phyloP scores from a whole-genome alignment of 2,888 invertebrate species.

The Meganola albula region DNA sequence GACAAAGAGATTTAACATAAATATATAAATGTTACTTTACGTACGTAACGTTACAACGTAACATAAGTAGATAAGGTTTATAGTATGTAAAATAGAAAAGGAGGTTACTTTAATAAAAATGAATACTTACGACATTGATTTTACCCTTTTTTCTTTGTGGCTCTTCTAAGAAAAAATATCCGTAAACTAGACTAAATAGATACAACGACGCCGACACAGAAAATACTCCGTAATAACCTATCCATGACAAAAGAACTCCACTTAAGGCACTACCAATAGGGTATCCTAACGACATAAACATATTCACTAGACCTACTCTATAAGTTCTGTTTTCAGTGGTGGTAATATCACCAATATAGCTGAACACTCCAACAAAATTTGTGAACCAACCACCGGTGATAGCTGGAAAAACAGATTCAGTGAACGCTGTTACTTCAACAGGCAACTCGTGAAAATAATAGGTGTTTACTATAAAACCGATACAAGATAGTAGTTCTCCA shows the following conservation, averaged over 20 bases:
- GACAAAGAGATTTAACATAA: too few relatives aligned
- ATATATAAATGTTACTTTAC: too few relatives aligned
- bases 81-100: too few relatives aligned
- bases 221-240: constrained; percentile 90
- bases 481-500: constrained; percentile 86
- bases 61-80: too few relatives aligned
- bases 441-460: constrained; percentile 87
- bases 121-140: constrained; percentile 41
- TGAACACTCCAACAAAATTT: constrained; percentile 91
- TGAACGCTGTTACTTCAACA: constrained; percentile 86
- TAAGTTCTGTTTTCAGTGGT: constrained; percentile 87
- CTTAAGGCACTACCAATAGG: constrained; percentile 92
- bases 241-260: constrained; percentile 83
- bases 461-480: constrained; percentile 87
- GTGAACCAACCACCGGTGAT: constrained; percentile 92
- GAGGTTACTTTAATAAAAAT: too few relatives aligned
- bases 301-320: constrained; percentile 90
- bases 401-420: constrained; percentile 88
- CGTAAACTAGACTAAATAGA: constrained; percentile 84
- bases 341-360: constrained; percentile 92
- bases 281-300: constrained; percentile 90
- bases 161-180: constrained; percentile 83
- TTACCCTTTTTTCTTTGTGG: constrained; percentile 51
- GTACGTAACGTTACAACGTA: too few relatives aligned
- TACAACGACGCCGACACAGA: constrained; percentile 84